A percentile compares a stretch with the other conserved stretches of the same genome.
Conservation (phyloP, 1,140 invertebrate species). For the Cyclina sinensis region DNA sequence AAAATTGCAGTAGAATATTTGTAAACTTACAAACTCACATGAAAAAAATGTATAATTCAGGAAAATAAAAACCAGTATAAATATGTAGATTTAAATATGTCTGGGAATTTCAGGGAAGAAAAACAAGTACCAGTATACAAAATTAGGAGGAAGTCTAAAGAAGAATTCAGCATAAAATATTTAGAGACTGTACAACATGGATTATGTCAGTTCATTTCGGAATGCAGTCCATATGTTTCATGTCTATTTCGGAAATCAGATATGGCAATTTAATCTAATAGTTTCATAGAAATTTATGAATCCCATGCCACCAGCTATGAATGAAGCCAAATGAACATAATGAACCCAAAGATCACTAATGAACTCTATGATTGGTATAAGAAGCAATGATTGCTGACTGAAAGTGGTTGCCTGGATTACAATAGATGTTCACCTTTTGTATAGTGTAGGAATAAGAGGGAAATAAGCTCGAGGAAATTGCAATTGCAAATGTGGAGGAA, state of each 20-base stretch:
- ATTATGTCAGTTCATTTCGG: not conserved
- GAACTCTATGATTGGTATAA: constrained; percentile 6
- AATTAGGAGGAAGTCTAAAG: not conserved
- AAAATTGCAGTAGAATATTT: no score
- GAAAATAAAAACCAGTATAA: no score
- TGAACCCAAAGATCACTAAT: constrained; percentile 33
- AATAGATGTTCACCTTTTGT: not conserved
- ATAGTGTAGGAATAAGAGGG: not conserved
- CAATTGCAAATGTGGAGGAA: not conserved
- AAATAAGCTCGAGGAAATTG: not conserved
- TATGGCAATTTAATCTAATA: not conserved
- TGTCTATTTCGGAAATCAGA: constrained; percentile 16
- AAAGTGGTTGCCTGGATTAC: not conserved
- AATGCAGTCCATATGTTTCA: constrained; percentile 10
- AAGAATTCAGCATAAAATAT: not conserved
- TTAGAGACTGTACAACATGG: not conserved
- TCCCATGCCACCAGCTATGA: not conserved
- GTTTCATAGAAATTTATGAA: not conserved
- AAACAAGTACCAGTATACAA: no score
- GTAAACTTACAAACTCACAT: no score
- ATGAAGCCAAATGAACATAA: constrained; percentile 45
- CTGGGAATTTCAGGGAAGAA: no score
- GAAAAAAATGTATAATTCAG: no score
- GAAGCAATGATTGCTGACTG: not conserved
- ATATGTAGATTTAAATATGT: no score